Percentiles rank a stretch among this genome's conserved stretches.
Conservation (phyloP, 2,797 vertebrate species). For the Geotrypetes seraphini region DNA sequence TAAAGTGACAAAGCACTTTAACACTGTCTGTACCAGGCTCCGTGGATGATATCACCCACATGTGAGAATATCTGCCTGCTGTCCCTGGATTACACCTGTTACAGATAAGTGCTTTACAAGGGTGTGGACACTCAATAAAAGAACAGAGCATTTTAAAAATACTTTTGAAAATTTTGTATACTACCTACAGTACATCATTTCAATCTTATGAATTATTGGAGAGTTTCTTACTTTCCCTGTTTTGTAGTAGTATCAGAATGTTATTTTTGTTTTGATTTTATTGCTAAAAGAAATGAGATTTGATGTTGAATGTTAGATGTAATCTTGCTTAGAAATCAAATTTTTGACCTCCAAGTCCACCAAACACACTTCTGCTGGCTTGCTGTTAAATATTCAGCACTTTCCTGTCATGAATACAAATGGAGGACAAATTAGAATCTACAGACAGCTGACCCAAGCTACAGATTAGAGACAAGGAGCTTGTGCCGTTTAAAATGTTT, state of each 20-base stretch:
- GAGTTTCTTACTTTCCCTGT: neutral
- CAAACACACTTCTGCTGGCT: constrained; percentile 76
- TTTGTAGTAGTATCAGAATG: constrained; percentile 12
- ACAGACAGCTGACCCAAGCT: constrained; percentile 90
- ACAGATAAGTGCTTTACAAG: too few species aligned
- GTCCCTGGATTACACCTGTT: too few species aligned
- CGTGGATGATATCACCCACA: too few species aligned
- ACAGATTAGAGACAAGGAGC: constrained; percentile 73
- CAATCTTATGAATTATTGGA: too few species aligned
- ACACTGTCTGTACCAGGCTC: too few species aligned
- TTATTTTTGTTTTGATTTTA: constrained; percentile 52
- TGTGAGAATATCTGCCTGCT: too few species aligned
- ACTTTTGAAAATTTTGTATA: too few species aligned
- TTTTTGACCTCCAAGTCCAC: constrained; percentile 85
- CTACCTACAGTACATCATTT: too few species aligned
- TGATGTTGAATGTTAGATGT: constrained; percentile 81
- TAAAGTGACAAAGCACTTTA: too few species aligned
- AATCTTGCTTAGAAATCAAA: constrained; percentile 94
- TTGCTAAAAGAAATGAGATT: constrained; percentile 68
- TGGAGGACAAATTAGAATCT: constrained; percentile 93
- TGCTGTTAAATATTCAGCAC: constrained; percentile 93
- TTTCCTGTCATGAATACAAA: constrained; percentile 95
- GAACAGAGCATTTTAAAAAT: too few species aligned
- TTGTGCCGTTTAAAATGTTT: constrained; percentile 83
- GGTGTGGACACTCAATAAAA: too few species aligned